Percentiles rank a stretch among this genome's conserved stretches.
These are phyloP conservation scores for Drosophila albomicans DNA, from an alignment of 1,140 invertebrate genomes.

Conservation along the genomic window DNA sequence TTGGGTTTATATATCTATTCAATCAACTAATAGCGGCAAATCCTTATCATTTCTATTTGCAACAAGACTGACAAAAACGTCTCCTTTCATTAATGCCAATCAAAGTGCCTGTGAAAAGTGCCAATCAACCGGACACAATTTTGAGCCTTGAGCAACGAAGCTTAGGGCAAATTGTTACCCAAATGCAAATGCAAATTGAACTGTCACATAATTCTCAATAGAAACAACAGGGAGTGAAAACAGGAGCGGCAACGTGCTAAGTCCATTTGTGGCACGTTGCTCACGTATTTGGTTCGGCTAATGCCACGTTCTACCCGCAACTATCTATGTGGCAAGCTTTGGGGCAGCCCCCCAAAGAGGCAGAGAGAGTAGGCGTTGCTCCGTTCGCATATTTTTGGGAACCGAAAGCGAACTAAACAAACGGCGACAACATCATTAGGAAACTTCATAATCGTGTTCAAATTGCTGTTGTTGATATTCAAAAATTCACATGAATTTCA, in stretches of 20 bases:
- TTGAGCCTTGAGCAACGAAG: background rate
- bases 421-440: background rate
- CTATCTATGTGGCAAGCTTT: background rate
- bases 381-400: constrained; percentile 16
- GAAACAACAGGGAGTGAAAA: background rate
- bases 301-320: constrained; percentile 4
- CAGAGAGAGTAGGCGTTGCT: constrained; percentile 20
- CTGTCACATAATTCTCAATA: constrained; percentile 32
- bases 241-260: constrained; percentile 13
- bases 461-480: constrained; percentile 40
- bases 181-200: constrained; percentile 52
- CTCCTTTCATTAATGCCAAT: constrained; percentile 37
- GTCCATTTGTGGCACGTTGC: constrained; percentile 56
- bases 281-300: constrained; percentile 34
- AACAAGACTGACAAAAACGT: background rate
- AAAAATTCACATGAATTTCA: constrained; percentile 82
- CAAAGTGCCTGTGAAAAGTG: constrained; percentile 24
- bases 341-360: background rate
- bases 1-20: background rate
- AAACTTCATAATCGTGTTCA: constrained; percentile 19
- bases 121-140: constrained; percentile 33
- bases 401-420: background rate
- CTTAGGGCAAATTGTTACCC: constrained; percentile 22
- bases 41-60: background rate
- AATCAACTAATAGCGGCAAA: constrained; percentile 14